Evolutionary conservation across 2,888 invertebrate species (phyloP), one percentile per base, ranked within the genome.

Genomic region (Ormyrus rosae): DNA sequence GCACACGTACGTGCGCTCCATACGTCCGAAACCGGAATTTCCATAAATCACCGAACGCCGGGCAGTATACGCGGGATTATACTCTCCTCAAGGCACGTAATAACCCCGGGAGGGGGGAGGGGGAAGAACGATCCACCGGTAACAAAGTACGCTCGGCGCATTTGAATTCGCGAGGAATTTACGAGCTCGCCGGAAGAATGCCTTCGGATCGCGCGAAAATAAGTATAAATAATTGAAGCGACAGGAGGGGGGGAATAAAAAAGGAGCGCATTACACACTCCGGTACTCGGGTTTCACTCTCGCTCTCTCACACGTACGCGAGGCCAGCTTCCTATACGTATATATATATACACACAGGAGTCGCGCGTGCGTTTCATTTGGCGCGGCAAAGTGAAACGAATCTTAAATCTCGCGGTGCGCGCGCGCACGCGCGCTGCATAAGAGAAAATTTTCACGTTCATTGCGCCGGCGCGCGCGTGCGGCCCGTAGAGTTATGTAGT

Each of bases 381-480:
- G 76, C 74, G 69, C 75, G 80, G 46, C 63, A 61, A 67, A 80
- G 80, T 81, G 81, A 81, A 81, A 81, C 81, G 81, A 78, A 81
- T 69, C 81, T 78, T 78, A 74, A 81, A 78, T 81, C 77, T 64
- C 65, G 61, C 56, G 63, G 48, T 34, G 48, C 74, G 72, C 60
- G 68, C 69, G 55, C 64, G 48, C 11, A 46, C 74, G 72, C 60
- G 68, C 69, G 55, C 64, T 60, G 65, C 69, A 60, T 46, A 65
- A 70, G 81, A 78, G 81, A 81, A 81, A 78, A 81, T 81, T 81
- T 81, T 70, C 81, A 70, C 81, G 78, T 78, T 70, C 81, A 70
- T 74, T 75, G 81, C 73, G 11, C 34, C 56, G 50, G 48, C 51
- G 34, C 34, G 34, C 34, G 34, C 34, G 34, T 4, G 34, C 19